Evolutionary conservation across 1,140 invertebrate genomes (phyloP).

Genomic region (Helicorthomorpha holstii): DNA sequence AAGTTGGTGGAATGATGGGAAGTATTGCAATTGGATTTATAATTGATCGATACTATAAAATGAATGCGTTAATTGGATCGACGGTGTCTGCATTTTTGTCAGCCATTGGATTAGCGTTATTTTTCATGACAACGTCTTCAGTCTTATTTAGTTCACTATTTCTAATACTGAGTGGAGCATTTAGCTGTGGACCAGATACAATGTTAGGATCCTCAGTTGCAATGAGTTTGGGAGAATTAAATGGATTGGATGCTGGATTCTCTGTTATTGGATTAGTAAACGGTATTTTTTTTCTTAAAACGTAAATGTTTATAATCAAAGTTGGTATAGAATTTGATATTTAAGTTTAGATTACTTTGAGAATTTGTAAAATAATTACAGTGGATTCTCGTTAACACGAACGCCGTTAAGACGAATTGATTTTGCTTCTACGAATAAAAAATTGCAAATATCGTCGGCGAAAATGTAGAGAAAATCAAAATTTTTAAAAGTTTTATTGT

Average conservation of each 20-base stretch:
- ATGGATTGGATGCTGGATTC: constrained; percentile 28
- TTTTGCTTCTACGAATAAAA: too few relatives aligned
- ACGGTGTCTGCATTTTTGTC: constrained; percentile 25
- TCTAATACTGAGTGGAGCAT: constrained; percentile 30
- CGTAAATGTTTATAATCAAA: background rate
- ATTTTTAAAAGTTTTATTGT: too few relatives aligned
- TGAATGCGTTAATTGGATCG: constrained; percentile 23
- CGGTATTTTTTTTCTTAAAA: constrained; percentile 14
- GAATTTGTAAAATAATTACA: background rate
- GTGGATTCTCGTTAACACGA: too few relatives aligned
- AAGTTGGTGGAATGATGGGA: constrained; percentile 32
- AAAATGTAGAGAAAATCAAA: too few relatives aligned
- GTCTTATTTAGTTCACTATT: constrained; percentile 26
- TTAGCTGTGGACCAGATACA: constrained; percentile 34
- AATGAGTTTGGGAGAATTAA: constrained; percentile 29
- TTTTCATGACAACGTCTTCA: constrained; percentile 28
- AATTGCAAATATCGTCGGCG: too few relatives aligned
- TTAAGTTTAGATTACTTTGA: background rate
- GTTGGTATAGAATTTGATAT: background rate
- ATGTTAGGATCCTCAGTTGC: constrained; percentile 32
- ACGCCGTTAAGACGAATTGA: too few relatives aligned
- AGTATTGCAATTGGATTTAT: constrained; percentile 28
- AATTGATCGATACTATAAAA: constrained; percentile 21
- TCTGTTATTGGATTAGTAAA: constrained; percentile 31
- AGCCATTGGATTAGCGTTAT: constrained; percentile 24